These are phyloP conservation scores for Heliconius hermathena DNA, from an alignment of 1,140 invertebrate genomes.

Conservation along the genomic window DNA sequence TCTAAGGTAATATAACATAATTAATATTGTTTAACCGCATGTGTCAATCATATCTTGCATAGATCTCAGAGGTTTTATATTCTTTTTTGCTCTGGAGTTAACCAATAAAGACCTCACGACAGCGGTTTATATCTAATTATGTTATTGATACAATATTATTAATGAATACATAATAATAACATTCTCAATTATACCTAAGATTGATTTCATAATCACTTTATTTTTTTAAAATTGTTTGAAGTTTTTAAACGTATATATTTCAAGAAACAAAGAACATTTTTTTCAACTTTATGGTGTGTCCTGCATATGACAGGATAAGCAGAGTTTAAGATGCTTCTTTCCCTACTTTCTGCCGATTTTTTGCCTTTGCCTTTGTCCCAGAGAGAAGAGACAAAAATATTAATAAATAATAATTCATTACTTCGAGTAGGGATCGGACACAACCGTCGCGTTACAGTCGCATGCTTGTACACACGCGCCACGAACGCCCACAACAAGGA, in stretches of 20 bases:
- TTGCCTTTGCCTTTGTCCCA: too few species aligned
- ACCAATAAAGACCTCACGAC: not conserved
- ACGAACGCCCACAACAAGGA: too few species aligned
- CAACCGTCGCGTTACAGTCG: not conserved
- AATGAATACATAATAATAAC: not conserved
- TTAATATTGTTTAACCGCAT: conserved; percentile 7
- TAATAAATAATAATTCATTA: too few species aligned
- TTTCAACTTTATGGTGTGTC: too few species aligned
- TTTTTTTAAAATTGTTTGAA: not conserved
- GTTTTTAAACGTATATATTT: not conserved
- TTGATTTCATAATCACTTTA: not conserved
- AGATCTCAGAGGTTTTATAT: not conserved
- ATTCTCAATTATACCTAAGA: not conserved
- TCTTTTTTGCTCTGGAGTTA: not conserved
- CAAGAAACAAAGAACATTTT: not conserved
- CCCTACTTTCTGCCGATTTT: too few species aligned
- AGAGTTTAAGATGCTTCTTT: too few species aligned
- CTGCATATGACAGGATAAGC: too few species aligned
- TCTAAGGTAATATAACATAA: conserved; percentile 3
- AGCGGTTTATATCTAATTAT: not conserved
- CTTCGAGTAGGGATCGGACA: not conserved
- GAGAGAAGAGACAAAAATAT: too few species aligned
- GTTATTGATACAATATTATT: not conserved
- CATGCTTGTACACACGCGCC: too few species aligned
- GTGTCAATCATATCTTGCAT: conserved; percentile 9